These are phyloP conservation scores for Parascotia fuliginaria DNA, from an alignment of 2,888 invertebrate genomes.

Conservation along the genomic window DNA sequence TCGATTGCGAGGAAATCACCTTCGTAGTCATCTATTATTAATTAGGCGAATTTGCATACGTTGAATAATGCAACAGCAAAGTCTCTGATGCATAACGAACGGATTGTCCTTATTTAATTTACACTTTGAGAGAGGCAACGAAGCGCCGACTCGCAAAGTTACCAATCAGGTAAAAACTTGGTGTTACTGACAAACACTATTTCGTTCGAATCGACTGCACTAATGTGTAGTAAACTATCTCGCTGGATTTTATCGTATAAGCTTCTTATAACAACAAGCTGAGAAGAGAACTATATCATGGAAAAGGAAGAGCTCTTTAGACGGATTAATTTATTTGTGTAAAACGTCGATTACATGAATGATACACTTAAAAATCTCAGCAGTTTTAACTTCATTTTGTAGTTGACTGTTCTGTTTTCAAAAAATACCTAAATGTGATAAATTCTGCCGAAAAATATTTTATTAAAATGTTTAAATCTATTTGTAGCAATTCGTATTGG, in stretches of 20 bases:
- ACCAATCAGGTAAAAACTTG: constrained; percentile 57
- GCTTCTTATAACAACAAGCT: constrained; percentile 29
- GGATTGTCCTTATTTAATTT: constrained; percentile 77
- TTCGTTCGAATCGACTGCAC: constrained; percentile 28
- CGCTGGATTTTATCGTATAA: constrained; percentile 34
- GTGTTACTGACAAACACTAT: constrained; percentile 41
- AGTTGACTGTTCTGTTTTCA: no score
- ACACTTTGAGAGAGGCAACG: constrained; percentile 52
- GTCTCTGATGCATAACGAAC: constrained; percentile 66
- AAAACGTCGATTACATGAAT: constrained; percentile 12
- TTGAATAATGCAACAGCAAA: constrained; percentile 73
- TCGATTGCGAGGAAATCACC: constrained; percentile 67
- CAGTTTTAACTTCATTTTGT: no score
- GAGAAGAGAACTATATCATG: constrained; percentile 14
- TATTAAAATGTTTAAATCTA: not conserved
- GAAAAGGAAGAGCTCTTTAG: constrained; percentile 8
- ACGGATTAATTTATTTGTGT: constrained; percentile 9
- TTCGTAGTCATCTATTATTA: constrained; percentile 76
- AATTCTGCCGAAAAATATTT: no score
- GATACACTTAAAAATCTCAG: no score
- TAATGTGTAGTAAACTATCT: constrained; percentile 36
- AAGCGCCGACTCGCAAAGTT: constrained; percentile 50
- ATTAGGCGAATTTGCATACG: constrained; percentile 73
- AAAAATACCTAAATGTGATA: no score
- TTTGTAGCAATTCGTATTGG: not conserved